Percentiles rank a stretch among this genome's conserved stretches.
These are phyloP conservation scores for Nixonia krombeini DNA, from an alignment of 1,140 invertebrate species.

Conservation along the genomic window DNA sequence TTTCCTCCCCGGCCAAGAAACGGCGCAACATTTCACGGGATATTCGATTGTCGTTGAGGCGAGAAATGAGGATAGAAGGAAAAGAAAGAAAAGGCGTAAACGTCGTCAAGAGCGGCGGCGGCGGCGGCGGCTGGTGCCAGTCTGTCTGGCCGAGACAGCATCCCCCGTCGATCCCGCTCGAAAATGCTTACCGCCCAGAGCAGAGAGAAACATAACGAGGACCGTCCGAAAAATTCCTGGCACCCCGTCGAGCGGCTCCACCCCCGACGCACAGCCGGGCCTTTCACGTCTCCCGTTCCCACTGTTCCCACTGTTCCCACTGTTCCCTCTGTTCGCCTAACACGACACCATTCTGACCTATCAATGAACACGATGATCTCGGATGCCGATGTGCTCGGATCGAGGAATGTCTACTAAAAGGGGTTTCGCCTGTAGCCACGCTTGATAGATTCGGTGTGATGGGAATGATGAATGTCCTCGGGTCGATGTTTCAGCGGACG, in stretches of 20 bases:
- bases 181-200: constrained; percentile 29
- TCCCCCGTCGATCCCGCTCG: constrained; percentile 4
- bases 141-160: constrained; percentile 47
- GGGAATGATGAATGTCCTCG: too few relatives aligned
- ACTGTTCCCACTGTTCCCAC: constrained; percentile 5
- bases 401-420: neutral
- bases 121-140: constrained; percentile 46
- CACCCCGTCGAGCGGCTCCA: constrained; percentile 46
- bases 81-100: neutral
- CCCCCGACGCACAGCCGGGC: constrained; percentile 28
- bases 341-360: constrained; percentile 19
- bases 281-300: constrained; percentile 4
- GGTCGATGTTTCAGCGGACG: constrained; percentile 1
- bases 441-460: too few relatives aligned
- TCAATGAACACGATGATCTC: constrained; percentile 48
- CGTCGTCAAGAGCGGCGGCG: constrained; percentile 23
- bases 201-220: constrained; percentile 42
- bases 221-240: constrained; percentile 54
- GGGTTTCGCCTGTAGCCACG: too few relatives aligned
- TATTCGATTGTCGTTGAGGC: neutral
- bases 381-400: constrained; percentile 6
- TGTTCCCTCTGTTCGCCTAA: neutral
- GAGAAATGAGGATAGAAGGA: neutral
- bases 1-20: too few relatives aligned
- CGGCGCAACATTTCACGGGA: too few relatives aligned